Percentiles rank a stretch among this genome's conserved stretches.
Evolutionary conservation across 2,888 invertebrate genomes (phyloP).

Genomic region (Thymelicus acteon): DNA sequence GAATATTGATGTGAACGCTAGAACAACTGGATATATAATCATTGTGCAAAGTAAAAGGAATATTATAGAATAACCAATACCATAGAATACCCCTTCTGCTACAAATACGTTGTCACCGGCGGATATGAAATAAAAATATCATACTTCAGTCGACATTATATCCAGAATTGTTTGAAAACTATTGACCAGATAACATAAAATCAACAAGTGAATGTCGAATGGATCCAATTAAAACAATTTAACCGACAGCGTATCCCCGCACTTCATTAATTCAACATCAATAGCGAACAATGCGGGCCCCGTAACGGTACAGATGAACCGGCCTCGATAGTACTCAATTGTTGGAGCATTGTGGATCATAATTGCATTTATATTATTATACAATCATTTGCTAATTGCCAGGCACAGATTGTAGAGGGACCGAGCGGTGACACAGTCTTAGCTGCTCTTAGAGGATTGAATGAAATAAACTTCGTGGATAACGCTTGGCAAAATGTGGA

Average conservation of each 20-base stretch:
- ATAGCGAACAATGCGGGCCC: constrained; percentile 23
- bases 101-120: not conserved
- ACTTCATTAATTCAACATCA: constrained; percentile 35
- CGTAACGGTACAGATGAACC: constrained; percentile 25
- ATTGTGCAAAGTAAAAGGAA: too few species aligned
- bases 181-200: not conserved
- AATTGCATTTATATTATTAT: constrained; percentile 15
- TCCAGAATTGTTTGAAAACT: not conserved
- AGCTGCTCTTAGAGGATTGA: not conserved
- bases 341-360: constrained; percentile 19
- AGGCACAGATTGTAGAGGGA: not conserved
- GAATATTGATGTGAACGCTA: too few species aligned
- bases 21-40: too few species aligned
- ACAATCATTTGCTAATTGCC: constrained; percentile 6
- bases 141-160: not conserved
- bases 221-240: constrained; percentile 31
- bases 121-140: not conserved
- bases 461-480: not conserved
- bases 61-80: too few species aligned
- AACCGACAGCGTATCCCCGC: constrained; percentile 9
- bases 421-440: not conserved
- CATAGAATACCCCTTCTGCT: too few species aligned
- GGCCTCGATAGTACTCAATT: constrained; percentile 11
- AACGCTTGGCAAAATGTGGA: too few species aligned
- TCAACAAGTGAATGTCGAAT: constrained; percentile 26